Evolutionary conservation across 2,888 invertebrate genomes (phyloP).

Genomic region (Macrophya annulata): DNA sequence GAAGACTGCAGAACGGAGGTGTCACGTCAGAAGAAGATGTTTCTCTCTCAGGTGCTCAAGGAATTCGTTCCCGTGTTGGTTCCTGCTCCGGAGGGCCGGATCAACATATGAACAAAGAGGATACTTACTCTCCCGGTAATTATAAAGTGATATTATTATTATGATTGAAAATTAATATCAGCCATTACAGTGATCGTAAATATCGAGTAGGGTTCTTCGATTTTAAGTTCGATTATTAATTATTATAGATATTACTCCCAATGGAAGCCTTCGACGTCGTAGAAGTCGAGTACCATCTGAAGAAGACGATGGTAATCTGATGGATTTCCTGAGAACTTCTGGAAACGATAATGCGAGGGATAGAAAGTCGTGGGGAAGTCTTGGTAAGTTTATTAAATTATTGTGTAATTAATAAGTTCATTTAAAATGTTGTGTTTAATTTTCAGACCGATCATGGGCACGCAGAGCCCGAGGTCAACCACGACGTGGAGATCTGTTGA

Average conservation of each 20-base stretch:
- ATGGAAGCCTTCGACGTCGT: slow-evolving; percentile 91
- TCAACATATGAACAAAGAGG: slow-evolving; percentile 79
- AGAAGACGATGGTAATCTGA: slow-evolving; percentile 91
- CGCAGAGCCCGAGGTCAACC: slow-evolving; percentile 88
- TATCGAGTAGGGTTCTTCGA: neutral
- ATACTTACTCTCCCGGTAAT: slow-evolving; percentile 82
- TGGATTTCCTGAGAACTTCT: slow-evolving; percentile 91
- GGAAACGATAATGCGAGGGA: slow-evolving; percentile 89
- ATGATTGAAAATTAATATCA: neutral
- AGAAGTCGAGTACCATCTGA: slow-evolving; percentile 91
- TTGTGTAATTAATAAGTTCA: neutral
- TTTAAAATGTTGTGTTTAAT: neutral
- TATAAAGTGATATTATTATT: neutral
- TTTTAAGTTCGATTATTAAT: neutral
- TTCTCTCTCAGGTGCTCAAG: slow-evolving; percentile 85
- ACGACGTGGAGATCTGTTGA: slow-evolving; percentile 89
- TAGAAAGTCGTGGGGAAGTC: slow-evolving; percentile 91
- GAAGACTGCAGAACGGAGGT: slow-evolving; percentile 79
- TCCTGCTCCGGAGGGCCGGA: slow-evolving; percentile 81
- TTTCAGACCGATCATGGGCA: slow-evolving; percentile 93
- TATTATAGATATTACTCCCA: slow-evolving; percentile 91
- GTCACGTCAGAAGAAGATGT: slow-evolving; percentile 85
- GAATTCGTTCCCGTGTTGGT: slow-evolving; percentile 85
- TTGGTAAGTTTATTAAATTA: slow-evolving; percentile 82
- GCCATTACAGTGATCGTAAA: neutral